Percentiles rank a stretch among this genome's conserved stretches.
Evolutionary conservation across 2,888 invertebrate species (phyloP).

Genomic region (Pristionchus mayeri): DNA sequence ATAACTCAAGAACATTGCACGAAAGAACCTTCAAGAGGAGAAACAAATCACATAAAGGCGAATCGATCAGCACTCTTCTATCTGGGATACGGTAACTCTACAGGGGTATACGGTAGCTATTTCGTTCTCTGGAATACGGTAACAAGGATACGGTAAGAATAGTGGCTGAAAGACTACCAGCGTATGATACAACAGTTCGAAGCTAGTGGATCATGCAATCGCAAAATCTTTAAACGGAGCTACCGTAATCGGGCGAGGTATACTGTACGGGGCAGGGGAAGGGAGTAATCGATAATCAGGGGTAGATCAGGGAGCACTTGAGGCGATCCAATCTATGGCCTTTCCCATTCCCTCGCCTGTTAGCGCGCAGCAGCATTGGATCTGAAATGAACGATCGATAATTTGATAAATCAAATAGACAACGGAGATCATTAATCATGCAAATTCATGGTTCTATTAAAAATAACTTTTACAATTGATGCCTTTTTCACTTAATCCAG

Average conservation of each 20-base stretch:
- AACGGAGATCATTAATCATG: too few relatives aligned
- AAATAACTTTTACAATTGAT: too few relatives aligned
- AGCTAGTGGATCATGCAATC: not conserved
- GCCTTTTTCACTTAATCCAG: too few relatives aligned
- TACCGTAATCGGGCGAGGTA: constrained; percentile 7
- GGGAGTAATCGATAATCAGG: not conserved
- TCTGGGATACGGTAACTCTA: constrained; percentile 17
- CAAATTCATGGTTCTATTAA: too few relatives aligned
- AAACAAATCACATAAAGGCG: constrained; percentile 12
- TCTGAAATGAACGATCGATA: constrained; percentile 87
- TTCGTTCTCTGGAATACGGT: not conserved
- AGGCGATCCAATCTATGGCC: constrained; percentile 79
- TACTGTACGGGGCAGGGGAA: constrained; percentile 30
- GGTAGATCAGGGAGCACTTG: constrained; percentile 33
- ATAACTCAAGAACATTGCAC: too few relatives aligned
- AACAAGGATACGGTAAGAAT: not conserved
- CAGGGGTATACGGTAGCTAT: not conserved
- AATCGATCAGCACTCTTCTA: constrained; percentile 23
- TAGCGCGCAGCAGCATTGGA: constrained; percentile 97
- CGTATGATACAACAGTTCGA: not conserved
- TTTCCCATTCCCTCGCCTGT: constrained; percentile 92
- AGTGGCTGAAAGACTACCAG: constrained; percentile 1
- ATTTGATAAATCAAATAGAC: too few relatives aligned
- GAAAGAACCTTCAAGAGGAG: not conserved
- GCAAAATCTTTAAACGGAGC: not conserved